Conservation (phyloP, 1,140 invertebrate species). For the Dufourea novaeangliae region DNA sequence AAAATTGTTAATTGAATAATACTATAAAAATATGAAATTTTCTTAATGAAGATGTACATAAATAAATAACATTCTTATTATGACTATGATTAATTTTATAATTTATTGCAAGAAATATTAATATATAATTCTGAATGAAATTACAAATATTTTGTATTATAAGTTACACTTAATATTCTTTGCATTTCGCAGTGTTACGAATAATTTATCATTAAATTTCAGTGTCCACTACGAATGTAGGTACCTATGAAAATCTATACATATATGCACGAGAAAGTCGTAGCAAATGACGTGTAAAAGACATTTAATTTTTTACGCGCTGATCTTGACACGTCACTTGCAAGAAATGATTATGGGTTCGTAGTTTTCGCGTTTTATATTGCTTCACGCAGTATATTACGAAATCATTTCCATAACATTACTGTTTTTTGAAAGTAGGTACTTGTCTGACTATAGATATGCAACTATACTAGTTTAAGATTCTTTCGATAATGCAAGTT, state of each 20-base stretch:
- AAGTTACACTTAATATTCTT: too few relatives aligned
- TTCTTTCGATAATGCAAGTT: neutral
- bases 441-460: neutral
- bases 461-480: neutral
- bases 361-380: neutral
- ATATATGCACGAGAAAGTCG: conserved; percentile 9
- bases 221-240: too few relatives aligned
- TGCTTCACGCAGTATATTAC: neutral
- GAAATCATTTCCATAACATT: neutral
- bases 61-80: too few relatives aligned
- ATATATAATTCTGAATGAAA: too few relatives aligned
- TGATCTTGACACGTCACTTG: neutral
- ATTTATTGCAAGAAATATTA: too few relatives aligned
- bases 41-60: too few relatives aligned
- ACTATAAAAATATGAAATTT: too few relatives aligned
- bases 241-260: neutral
- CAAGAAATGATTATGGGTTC: neutral
- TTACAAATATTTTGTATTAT: too few relatives aligned
- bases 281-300: neutral
- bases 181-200: too few relatives aligned
- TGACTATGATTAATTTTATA: too few relatives aligned
- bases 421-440: neutral
- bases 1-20: too few relatives aligned
- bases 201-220: too few relatives aligned
- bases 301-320: neutral